phyloP scores from a whole-genome alignment of 2,113 vertebrate genomes.

The Rhinopithecus roxellana region DNA sequence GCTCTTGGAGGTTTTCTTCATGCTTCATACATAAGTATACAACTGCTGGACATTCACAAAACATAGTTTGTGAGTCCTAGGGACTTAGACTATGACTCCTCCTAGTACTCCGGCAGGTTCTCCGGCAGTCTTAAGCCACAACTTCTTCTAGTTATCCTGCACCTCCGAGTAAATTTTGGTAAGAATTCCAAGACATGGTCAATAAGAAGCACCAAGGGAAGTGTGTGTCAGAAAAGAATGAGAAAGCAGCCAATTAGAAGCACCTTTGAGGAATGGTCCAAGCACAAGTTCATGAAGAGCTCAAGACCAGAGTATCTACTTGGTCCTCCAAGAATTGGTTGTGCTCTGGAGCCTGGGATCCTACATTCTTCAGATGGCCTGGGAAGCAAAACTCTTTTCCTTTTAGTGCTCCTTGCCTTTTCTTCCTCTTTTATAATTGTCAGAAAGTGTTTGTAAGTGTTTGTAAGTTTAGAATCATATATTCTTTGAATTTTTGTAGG shows the following conservation, averaged over 20 bases:
- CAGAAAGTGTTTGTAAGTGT: too few relatives aligned
- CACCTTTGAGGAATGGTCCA: not conserved
- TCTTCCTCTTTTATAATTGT: not conserved
- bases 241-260: not conserved
- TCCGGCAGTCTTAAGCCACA: not conserved
- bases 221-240: not conserved
- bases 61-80: not conserved
- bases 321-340: not conserved
- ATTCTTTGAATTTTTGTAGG: not conserved
- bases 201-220: not conserved
- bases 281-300: not conserved
- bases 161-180: not conserved
- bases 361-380: not conserved
- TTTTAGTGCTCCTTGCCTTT: not conserved
- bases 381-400: not conserved
- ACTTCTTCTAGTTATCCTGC: not conserved
- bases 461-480: not conserved
- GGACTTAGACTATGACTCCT: not conserved
- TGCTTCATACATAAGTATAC: not conserved
- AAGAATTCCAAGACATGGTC: not conserved
- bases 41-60: not conserved
- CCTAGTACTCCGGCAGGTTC: not conserved
- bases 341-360: not conserved
- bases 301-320: not conserved
- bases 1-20: not conserved